Conservation (phyloP, 2,888 invertebrate genomes). For the Ophion ellenae region DNA sequence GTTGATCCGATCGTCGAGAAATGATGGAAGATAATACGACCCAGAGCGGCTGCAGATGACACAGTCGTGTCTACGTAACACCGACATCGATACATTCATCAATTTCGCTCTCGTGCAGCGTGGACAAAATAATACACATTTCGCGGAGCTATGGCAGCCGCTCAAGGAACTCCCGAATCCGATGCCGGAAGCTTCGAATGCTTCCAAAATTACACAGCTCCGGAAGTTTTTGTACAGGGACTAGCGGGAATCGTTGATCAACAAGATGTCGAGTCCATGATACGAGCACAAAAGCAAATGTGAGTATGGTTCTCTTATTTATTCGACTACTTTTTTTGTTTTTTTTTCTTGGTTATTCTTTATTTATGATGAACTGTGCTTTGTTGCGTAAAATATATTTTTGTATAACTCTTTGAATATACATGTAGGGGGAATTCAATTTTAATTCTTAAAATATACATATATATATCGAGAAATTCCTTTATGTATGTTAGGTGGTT, state of each 20-base stretch:
- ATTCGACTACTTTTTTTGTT: not conserved
- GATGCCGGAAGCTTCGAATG: constrained; percentile 91
- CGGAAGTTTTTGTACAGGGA: constrained; percentile 96
- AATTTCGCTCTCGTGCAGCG: not conserved
- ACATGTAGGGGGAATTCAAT: no score
- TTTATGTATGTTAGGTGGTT: no score
- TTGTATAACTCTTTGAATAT: no score
- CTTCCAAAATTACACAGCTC: constrained; percentile 95
- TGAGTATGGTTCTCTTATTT: constrained; percentile 83
- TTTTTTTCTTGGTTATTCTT: not conserved
- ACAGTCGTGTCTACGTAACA: not conserved
- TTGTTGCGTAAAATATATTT: not conserved
- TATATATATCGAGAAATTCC: no score
- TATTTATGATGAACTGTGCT: not conserved
- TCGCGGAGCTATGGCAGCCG: constrained; percentile 76
- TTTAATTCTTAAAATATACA: no score
- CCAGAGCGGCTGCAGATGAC: constrained; percentile 2
- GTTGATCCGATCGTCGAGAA: not conserved
- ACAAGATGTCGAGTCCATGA: constrained; percentile 94
- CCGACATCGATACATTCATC: not conserved
- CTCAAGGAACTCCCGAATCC: constrained; percentile 84
- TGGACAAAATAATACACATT: not conserved
- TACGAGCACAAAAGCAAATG: constrained; percentile 97
- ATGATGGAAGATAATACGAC: constrained; percentile 30
- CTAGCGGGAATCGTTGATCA: constrained; percentile 96